Base-by-base conservation (phyloP, 2,113 vertebrate genomes). In the Heloderma charlesbogerti region DNA sequence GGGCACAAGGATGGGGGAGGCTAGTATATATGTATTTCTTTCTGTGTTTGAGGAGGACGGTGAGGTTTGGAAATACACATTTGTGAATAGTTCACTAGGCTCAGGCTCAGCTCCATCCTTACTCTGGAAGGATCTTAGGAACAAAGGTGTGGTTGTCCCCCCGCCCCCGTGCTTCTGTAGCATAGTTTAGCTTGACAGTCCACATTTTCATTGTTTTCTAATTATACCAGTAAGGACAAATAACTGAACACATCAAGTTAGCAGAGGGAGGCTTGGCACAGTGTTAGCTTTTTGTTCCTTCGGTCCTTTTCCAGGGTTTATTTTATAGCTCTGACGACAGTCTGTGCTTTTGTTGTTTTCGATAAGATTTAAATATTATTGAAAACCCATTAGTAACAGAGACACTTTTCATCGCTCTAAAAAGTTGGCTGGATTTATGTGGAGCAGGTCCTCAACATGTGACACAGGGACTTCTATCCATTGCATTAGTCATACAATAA, bases 341-440 rank as follows among this genome's bases (percentile, higher is more conserved):
- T 12, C 43, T 93, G 12, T 86, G 57, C 29, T 93, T 93, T 93
- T 93, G 57, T 94, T 92, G 80, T 92, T 31, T 2, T 69, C 63
- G 43, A 92, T 92, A 81, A 78, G 57, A 94, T 95, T 97, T 94
- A 95, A 96, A 93, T 95, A 93, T 91, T 92, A 91, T 72, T 92
- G 78, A 96, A 97, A 96, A 88, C 71, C 92, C 66, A 84, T 95
- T 95, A 92, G 94, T 80, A 93, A 95, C 84, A 85, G 51, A 94
- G 92, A 79, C 10, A 6, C 6, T 91, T 91, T 95, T 89, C 37
- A 91, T 40, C 77, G 6, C 60, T 92, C 10, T 85, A 83, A 93
- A 90, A 93, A 84, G 29, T 87, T 91, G 48, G 3, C 93, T 45
- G 20, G 37, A 83, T 89, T 93, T 91, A 86, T 90, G 40, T 2